Evolutionary conservation across 2,888 invertebrate genomes (phyloP), one percentile per base, ranked within the genome.

Genomic region (Chouioia cunea): DNA sequence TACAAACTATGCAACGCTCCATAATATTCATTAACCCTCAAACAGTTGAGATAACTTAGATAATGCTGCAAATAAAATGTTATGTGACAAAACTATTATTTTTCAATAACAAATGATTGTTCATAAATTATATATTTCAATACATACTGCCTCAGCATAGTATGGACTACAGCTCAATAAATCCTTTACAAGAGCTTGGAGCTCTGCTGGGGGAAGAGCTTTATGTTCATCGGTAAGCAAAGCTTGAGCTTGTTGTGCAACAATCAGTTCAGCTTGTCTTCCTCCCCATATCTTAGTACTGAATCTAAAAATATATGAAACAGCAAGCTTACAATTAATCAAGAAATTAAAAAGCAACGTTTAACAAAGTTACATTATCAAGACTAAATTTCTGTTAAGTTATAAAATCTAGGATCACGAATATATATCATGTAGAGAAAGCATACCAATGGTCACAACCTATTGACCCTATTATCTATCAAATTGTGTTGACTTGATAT

Each of bases 181-280:
- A 80, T 92, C 90, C 75, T 88, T 88, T 43, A 95, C 91, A 73
- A 90, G 90, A 79, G 89, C 90, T 81, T 96, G 95, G 71, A 97
- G 86, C 77, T 93, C 91, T 71, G 89, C 88, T 0, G 97, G 93
- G 2, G 91, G 87, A 76, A 96, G 84, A 0, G 96, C 96, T 79
- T 92, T 91, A 62, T 90, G 89, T 81, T 95, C 95, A 84, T 96
- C 93, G 54, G 92, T 93, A 82, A 93, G 93, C 65, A 97, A 83
- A 64, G 95, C 87, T 75, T 92, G 91, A 12, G 94, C 94, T 86
- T 97, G 96, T 79, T 95, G 93, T 0, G 95, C 93, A 67, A 96
- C 93, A 80, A 96, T 94, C 59, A 95, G 87, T 84, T 97, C 96
- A 0, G 96, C 96, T 86, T 97, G 96, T 78, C 93, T 92, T 73